Conservation (phyloP, 2,797 vertebrate species). For the Percopsis omiscomaycus region DNA sequence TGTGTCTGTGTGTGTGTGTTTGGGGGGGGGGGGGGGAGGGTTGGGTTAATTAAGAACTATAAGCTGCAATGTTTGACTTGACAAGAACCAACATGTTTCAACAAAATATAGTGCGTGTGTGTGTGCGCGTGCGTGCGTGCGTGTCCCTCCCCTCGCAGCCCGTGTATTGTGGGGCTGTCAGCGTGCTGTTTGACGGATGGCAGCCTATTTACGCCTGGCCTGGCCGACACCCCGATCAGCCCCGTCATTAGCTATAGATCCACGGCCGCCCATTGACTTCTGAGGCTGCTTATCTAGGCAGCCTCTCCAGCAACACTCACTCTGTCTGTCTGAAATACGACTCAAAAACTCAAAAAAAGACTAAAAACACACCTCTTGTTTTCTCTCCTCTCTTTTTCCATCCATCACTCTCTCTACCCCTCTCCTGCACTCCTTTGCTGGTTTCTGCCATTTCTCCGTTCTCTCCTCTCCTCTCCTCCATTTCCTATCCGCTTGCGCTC, state of each 20-base stretch:
- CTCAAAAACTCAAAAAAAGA: background rate
- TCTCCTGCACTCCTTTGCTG: background rate
- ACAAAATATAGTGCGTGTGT: background rate
- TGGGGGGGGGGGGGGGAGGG: background rate
- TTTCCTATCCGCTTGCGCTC: constrained; percentile 13
- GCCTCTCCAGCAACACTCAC: background rate
- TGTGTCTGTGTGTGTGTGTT: constrained; percentile 3
- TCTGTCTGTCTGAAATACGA: background rate
- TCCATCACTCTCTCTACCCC: too few relatives aligned
- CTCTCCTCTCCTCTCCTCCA: background rate
- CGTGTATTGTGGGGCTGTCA: constrained; percentile 63
- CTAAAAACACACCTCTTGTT: background rate
- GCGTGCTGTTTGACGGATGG: constrained; percentile 60
- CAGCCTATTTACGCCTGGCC: constrained; percentile 47
- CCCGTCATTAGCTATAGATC: constrained; percentile 62
- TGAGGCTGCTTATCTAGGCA: constrained; percentile 13
- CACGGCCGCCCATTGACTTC: constrained; percentile 21
- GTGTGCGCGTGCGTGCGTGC: constrained; percentile 14
- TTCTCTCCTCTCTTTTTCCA: background rate
- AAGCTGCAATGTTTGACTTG: too few relatives aligned
- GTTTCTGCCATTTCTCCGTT: too few relatives aligned
- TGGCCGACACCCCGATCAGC: constrained; percentile 53
- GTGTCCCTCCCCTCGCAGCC: constrained; percentile 19
- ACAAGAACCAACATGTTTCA: too few relatives aligned
- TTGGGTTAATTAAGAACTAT: too few relatives aligned